Conservation (phyloP, 2,113 vertebrate genomes). For the Phasianus colchicus region DNA sequence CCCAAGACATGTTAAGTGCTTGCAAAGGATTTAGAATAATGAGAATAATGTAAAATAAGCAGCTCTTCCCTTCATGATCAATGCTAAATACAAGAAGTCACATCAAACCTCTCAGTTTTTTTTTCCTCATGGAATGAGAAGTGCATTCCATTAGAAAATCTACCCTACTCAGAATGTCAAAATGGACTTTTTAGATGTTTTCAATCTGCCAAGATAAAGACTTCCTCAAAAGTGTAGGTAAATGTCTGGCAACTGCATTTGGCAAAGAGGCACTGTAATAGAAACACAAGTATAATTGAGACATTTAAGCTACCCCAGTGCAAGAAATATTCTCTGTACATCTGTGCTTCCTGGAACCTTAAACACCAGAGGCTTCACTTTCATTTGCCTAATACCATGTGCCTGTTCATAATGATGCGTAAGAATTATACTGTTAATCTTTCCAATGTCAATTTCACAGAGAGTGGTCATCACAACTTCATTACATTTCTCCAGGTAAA, state of each 20-base stretch:
- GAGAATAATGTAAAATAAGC: neutral
- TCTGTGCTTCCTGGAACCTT: slow-evolving; percentile 64
- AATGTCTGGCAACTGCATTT: slow-evolving; percentile 54
- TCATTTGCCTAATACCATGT: slow-evolving; percentile 57
- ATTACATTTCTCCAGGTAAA: slow-evolving; percentile 63
- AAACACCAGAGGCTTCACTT: slow-evolving; percentile 55
- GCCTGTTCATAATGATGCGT: slow-evolving; percentile 53
- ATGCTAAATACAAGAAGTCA: neutral
- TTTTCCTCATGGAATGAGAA: neutral
- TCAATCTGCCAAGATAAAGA: slow-evolving; percentile 42
- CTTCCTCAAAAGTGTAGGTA: slow-evolving; percentile 9
- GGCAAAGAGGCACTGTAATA: slow-evolving; percentile 36
- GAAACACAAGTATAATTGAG: slow-evolving; percentile 59
- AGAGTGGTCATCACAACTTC: slow-evolving; percentile 20
- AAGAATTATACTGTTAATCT: slow-evolving; percentile 57
- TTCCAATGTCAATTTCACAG: slow-evolving; percentile 51
- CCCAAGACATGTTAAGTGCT: neutral
- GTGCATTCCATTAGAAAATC: neutral
- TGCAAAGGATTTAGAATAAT: neutral
- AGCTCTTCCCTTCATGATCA: neutral
- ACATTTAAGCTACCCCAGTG: slow-evolving; percentile 58
- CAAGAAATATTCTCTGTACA: slow-evolving; percentile 57
- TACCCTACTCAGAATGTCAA: neutral
- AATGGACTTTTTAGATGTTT: slow-evolving; percentile 38
- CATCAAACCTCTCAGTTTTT: neutral